Percentiles rank a stretch among this genome's conserved stretches.
phyloP scores from a whole-genome alignment of 2,888 invertebrate species.

The Meghimatium bilineatum region DNA sequence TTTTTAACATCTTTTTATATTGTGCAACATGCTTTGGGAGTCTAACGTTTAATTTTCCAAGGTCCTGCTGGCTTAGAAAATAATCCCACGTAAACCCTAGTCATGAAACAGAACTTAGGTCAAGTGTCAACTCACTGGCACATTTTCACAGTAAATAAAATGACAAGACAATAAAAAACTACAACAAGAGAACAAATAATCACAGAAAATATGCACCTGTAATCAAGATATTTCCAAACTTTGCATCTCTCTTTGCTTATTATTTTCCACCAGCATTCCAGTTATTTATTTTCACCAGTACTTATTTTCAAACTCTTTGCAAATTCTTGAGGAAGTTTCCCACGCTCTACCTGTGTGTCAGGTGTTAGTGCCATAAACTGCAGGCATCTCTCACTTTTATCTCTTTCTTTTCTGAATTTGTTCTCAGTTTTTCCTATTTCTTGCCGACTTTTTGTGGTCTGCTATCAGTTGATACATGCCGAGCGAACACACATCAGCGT shows the following conservation, averaged over 20 bases:
- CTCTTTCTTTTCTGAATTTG: background rate
- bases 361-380: constrained; percentile 7
- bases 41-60: too few species aligned
- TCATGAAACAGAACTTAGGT: too few species aligned
- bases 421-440: constrained; percentile 11
- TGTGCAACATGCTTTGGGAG: too few species aligned
- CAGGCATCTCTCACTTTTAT: background rate
- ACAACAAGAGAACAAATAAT: background rate
- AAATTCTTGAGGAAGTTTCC: constrained; percentile 7
- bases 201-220: background rate
- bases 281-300: background rate
- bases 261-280: background rate
- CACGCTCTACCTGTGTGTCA: constrained; percentile 15
- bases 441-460: background rate
- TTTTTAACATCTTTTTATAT: too few species aligned
- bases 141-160: too few species aligned
- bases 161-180: background rate
- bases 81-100: too few species aligned
- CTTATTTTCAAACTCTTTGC: background rate
- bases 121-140: too few species aligned
- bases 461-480: background rate
- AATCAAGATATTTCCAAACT: background rate
- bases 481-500: background rate
- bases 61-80: too few species aligned
- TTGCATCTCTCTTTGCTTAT: background rate